Evolutionary conservation across 1,140 invertebrate species (phyloP), one percentile per base, ranked within the genome.

Genomic region (Drepana arcuata): DNA sequence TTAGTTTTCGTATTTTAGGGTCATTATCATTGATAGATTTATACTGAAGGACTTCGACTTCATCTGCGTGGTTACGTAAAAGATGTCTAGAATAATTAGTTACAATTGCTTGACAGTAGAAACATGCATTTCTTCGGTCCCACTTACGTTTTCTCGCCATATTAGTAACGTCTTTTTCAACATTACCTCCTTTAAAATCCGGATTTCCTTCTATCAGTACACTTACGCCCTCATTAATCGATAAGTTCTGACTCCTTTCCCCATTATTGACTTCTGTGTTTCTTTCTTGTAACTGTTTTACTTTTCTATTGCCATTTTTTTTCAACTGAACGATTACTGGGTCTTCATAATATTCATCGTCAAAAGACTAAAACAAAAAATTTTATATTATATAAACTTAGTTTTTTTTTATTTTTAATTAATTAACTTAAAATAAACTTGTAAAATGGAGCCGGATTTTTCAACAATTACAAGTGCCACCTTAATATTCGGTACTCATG

Each of bases 21-120:
- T 34, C 33, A 13, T 12, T 16, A 14, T 34, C 33, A 24, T 24
- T 34, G 26, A 37, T 29, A 18, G 27, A 2, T 21, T 21, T 21
- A 21, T 21, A 21, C 26, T 16, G 23, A 14, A 37, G 7, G 11
- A 37, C 35, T 21, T 37, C 15, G n/a, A 13, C 11, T 26, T 37
- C 35, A 37, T 37, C 16, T 16, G n/a, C 1, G 16, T 37, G 35
- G 25, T 37, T n/a, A 25, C 16, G 11, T n/a, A 37, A n/a, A 2
- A 16, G 16, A 37, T 37, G 35, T 14, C 35, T 18, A 10, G 35
- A 9, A 29, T 25, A 37, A 37, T 37, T 29, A n/a, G 35, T 37
- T 4, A 18, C 35, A 4, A 37, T 11, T 14, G 13, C 12, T 23
- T 34, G 12, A 12, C 32, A 34, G 16, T 23, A 34, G 21, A 21